Base-by-base conservation (phyloP, 2,888 invertebrate species). In the Pheosia tremula region DNA sequence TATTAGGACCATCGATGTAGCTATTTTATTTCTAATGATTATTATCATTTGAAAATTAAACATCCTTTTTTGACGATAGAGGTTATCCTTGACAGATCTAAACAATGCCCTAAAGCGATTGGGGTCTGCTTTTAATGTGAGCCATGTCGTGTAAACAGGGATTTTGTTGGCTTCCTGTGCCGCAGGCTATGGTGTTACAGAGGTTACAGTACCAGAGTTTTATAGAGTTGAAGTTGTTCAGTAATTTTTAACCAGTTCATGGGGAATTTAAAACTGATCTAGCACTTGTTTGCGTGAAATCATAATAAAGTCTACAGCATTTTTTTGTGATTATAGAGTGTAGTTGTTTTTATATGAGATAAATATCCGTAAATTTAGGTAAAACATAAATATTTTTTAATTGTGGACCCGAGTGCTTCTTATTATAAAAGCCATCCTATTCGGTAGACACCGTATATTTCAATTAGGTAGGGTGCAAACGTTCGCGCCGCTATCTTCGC, bases 91-190 rank as follows among this genome's bases (percentile, higher is more conserved):
- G 79, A 83, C 82, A 78, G 81, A 84, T 79, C 83, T 80, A 69
- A 78, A 81, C 83, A 85, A 88, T 87, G 86, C 86, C 86, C 85
- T 81, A 78, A 85, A 88, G 84, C 83, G 80, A 81, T 81, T 79
- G 79, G 84, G 87, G 84, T 79, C 79, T 84, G 83, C 82, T 83
- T 88, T 87, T 84, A 87, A 84, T 84, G 83, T 82, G 83, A 85
- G 80, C 84, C 83, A 83, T 80, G 69, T 81, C 82, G 85, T 89
- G 90, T 90, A 91, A 90, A 91, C 90, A 91, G 83, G 84, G 84
- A 86, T 86, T 84, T 85, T 83, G 83, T 83, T 86, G 85, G 86
- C 86, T 88, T 86, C 86, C 87, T 80, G 69, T 72, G 87, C 75
- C 75, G 64, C 58, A 56, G 69, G 75, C 75, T 45, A 67, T 63